A percentile compares a stretch with the other conserved stretches of the same genome.
Evolutionary conservation across 2,113 vertebrate genomes (phyloP).

Genomic region (Pelecanoides urinatrix): DNA sequence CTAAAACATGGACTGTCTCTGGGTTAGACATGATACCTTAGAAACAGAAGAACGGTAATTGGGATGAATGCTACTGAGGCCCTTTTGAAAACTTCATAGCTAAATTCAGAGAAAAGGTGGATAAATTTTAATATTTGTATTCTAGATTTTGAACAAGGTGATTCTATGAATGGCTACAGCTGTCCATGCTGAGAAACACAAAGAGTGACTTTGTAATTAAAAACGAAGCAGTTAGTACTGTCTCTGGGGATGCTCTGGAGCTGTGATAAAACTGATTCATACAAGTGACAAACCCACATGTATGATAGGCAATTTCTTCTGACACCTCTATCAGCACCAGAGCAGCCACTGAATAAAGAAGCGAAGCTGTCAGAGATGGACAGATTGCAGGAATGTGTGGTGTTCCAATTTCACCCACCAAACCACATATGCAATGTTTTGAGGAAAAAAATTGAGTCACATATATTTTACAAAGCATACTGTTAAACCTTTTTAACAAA

Average conservation of each 20-base stretch:
- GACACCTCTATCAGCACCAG: constrained; percentile 28
- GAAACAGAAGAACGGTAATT: constrained; percentile 4
- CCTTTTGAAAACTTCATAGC: not conserved
- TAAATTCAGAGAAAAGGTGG: not conserved
- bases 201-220: constrained; percentile 17
- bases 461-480: not conserved
- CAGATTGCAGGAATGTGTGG: not conserved
- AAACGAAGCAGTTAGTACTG: not conserved
- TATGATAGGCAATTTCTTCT: constrained; percentile 41
- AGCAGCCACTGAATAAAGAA: constrained; percentile 26
- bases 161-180: constrained; percentile 9
- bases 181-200: constrained; percentile 3
- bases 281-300: not conserved
- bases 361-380: not conserved
- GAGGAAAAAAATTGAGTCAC: not conserved
- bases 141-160: constrained; percentile 10
- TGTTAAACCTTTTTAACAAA: not conserved
- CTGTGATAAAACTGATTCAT: constrained; percentile 41
- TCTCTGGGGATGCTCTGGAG: constrained; percentile 1
- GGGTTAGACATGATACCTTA: not conserved
- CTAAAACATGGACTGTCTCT: not conserved
- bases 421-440: not conserved
- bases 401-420: constrained; percentile 11
- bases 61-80: not conserved
- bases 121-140: not conserved